Evolutionary conservation across 2,888 invertebrate species (phyloP).

Genomic region (Apamea sordens): DNA sequence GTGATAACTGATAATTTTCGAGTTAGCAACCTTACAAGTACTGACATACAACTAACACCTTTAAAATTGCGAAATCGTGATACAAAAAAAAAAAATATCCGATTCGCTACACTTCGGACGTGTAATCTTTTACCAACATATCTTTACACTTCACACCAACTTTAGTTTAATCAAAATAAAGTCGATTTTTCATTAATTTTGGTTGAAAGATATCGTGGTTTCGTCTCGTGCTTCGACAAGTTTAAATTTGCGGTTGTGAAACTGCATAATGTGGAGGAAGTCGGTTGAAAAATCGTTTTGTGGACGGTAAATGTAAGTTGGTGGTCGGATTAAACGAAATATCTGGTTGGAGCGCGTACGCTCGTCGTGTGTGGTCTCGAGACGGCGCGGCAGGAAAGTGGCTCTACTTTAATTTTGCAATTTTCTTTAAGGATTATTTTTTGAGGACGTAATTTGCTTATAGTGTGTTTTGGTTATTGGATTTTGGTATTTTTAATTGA

Average conservation of each 20-base stretch:
- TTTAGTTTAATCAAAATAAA: fast-evolving
- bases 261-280: constrained; percentile 39
- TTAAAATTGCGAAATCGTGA: constrained; percentile 77
- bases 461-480: background rate
- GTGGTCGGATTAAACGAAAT: constrained; percentile 73
- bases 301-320: constrained; percentile 51
- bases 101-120: constrained; percentile 67
- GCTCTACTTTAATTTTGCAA: constrained; percentile 62
- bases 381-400: constrained; percentile 54
- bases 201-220: constrained; percentile 31
- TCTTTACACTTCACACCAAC: constrained; percentile 6
- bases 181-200: constrained; percentile 35
- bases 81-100: constrained; percentile 72
- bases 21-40: constrained; percentile 64
- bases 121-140: constrained; percentile 54
- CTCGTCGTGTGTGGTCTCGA: constrained; percentile 75
- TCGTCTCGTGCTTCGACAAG: constrained; percentile 52
- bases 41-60: constrained; percentile 66
- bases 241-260: constrained; percentile 52
- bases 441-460: constrained; percentile 19
- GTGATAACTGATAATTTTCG: constrained; percentile 56
- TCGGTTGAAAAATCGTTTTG: constrained; percentile 27
- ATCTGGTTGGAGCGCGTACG: constrained; percentile 68
- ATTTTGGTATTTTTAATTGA: background rate
- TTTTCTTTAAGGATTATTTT: constrained; percentile 16